Evolutionary conservation across 92 coral and sea anemone genomes (phyloP), one percentile per base, ranked within the genome.

Genomic region (Epizoanthus stellaris): DNA sequence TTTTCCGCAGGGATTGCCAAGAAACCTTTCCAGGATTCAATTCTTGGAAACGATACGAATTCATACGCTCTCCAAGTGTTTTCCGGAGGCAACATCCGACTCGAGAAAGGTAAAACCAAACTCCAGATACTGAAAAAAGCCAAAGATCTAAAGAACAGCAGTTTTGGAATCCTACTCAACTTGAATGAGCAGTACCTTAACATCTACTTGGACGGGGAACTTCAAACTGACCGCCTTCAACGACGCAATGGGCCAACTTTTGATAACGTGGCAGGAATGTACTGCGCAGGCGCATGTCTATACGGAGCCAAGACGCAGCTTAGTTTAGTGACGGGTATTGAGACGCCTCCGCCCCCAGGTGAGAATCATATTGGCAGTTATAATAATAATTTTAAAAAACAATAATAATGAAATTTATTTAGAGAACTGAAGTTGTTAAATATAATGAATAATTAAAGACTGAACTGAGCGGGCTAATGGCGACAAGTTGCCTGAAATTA

Each of bases 171-270:
- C 54, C 94, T 94, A 63, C 84, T 94, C 39, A 90, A 94, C 80
- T 88, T 94, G 23, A 94, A 92, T 57, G 91, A 90, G 58, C 92
- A 92, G 72, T 82, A 80, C 49, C 88, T 94, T 5, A 94, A 94
- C 76, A 85, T 94, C 42, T 94, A 94, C 67, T 91, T 92, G 67
- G 89, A 94, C 45, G 98, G 98, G 6, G 98, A 90, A 57, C 95
- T 94, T 64, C 98, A 92, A 59, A 88, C 91, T 34, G 89, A 89
- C 67, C 70, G 72, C 30, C 75, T 82, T 17, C 60, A 82, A 47
- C 91, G 90, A 19, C 93, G 92, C 0, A 94, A 92, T 85, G 98
- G 98, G 25, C 98, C 98, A 21, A 94, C 93, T 21, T 94, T 94
- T 39, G 87, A 87, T 86, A 93, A 91, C 23, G 91, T 94, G 72